These are phyloP conservation scores for Autographa gamma DNA, from an alignment of 2,888 invertebrate species.

Conservation along the genomic window DNA sequence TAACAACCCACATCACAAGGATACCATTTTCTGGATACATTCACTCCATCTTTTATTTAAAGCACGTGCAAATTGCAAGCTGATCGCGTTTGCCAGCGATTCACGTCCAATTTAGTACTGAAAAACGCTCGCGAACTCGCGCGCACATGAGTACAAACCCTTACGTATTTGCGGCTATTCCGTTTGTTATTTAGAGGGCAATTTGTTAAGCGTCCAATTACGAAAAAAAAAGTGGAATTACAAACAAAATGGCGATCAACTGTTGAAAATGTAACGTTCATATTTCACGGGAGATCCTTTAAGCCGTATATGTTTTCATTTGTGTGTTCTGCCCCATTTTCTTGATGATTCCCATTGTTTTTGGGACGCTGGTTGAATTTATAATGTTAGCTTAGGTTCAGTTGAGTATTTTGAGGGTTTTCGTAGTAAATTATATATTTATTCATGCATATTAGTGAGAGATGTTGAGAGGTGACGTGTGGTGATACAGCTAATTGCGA, in stretches of 20 bases:
- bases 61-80: not conserved
- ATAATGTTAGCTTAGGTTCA: constrained; percentile 24
- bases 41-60: not conserved
- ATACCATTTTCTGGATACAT: not conserved
- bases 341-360: constrained; percentile 48
- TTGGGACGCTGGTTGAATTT: constrained; percentile 42
- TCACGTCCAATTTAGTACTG: not conserved
- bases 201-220: constrained; percentile 77
- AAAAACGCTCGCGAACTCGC: not conserved
- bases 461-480: not conserved
- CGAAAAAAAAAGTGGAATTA: constrained; percentile 68
- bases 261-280: constrained; percentile 49
- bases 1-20: too few species aligned
- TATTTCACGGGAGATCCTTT: constrained; percentile 52
- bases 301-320: constrained; percentile 47
- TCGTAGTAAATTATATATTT: constrained; percentile 37
- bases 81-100: not conserved
- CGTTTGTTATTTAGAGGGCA: constrained; percentile 64
- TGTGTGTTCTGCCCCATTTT: constrained; percentile 30
- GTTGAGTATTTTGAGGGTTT: constrained; percentile 13
- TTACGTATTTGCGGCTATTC: constrained; percentile 31
- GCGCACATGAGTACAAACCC: constrained; percentile 11
- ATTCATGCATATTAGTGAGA: constrained; percentile 4
- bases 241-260: constrained; percentile 64
- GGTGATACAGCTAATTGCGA: not conserved